Percentiles rank a stretch among this genome's conserved stretches.
These are phyloP conservation scores for Scelioninae gen. 1 DNA, from an alignment of 2,888 invertebrate genomes.

Conservation along the genomic window DNA sequence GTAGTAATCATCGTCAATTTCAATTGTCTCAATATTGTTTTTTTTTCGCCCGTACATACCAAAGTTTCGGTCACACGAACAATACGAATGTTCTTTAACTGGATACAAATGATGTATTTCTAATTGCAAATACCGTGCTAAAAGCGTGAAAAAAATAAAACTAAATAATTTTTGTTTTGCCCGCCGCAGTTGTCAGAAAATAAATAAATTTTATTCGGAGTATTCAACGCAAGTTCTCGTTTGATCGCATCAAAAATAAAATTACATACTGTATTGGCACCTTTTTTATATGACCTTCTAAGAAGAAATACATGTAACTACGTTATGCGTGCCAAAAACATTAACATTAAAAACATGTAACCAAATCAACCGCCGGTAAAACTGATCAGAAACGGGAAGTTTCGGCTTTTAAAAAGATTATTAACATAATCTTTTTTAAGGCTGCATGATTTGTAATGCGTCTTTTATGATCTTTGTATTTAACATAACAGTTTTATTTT, in stretches of 20 bases:
- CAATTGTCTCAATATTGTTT: constrained; percentile 52
- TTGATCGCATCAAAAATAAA: constrained; percentile 49
- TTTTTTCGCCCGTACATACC: constrained; percentile 62
- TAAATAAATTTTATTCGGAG: constrained; percentile 60
- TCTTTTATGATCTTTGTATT: constrained; percentile 31
- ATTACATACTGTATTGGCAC: constrained; percentile 68
- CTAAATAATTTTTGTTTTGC: constrained; percentile 60
- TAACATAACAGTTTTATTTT: not conserved
- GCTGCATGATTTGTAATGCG: constrained; percentile 34
- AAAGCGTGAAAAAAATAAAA: constrained; percentile 44
- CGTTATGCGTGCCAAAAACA: constrained; percentile 29
- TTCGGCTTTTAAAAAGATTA: constrained; percentile 68
- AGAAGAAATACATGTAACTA: constrained; percentile 65
- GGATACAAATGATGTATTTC: constrained; percentile 66
- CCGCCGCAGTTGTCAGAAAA: constrained; percentile 64
- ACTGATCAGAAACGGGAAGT: constrained; percentile 67
- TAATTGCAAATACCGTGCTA: constrained; percentile 31
- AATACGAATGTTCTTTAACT: constrained; percentile 69
- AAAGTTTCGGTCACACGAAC: constrained; percentile 66
- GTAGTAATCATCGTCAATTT: constrained; percentile 56
- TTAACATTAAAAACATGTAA: constrained; percentile 67
- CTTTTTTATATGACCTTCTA: too few species aligned
- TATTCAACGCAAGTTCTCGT: constrained; percentile 43
- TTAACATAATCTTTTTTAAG: constrained; percentile 41
- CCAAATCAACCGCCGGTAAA: constrained; percentile 66